phyloP scores from a whole-genome alignment of 2,113 vertebrate genomes.

The Cyphomyrus plagiostoma region DNA sequence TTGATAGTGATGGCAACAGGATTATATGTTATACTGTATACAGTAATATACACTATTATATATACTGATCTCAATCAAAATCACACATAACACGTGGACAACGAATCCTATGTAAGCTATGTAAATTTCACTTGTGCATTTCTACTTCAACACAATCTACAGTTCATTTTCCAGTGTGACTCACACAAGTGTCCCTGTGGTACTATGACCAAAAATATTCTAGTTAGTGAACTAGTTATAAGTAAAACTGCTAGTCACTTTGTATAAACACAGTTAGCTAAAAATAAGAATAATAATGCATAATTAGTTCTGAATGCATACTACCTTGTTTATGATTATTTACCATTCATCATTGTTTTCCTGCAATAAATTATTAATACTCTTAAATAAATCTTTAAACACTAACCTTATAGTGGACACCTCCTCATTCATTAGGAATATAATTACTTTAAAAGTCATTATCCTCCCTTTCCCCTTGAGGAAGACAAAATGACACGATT shows the following conservation, averaged over 20 bases:
- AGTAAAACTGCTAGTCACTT: background rate
- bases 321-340: background rate
- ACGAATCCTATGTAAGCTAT: background rate
- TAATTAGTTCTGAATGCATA: background rate
- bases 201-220: background rate
- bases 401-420: background rate
- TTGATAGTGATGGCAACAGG: background rate
- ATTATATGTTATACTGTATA: background rate
- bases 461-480: conserved; percentile 1
- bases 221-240: background rate
- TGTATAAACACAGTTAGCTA: background rate
- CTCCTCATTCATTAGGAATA: conserved; percentile 6
- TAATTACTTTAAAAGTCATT: conserved; percentile 19
- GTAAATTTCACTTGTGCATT: background rate
- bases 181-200: background rate
- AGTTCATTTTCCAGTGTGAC: background rate
- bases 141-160: background rate
- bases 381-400: background rate
- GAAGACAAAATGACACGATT: conserved; percentile 9
- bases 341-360: background rate
- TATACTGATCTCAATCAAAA: background rate
- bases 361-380: background rate
- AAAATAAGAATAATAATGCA: background rate
- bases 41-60: background rate
- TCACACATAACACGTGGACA: background rate